These are phyloP conservation scores for Crenichthys baileyi DNA, from an alignment of 2,797 vertebrate genomes.

Conservation along the genomic window DNA sequence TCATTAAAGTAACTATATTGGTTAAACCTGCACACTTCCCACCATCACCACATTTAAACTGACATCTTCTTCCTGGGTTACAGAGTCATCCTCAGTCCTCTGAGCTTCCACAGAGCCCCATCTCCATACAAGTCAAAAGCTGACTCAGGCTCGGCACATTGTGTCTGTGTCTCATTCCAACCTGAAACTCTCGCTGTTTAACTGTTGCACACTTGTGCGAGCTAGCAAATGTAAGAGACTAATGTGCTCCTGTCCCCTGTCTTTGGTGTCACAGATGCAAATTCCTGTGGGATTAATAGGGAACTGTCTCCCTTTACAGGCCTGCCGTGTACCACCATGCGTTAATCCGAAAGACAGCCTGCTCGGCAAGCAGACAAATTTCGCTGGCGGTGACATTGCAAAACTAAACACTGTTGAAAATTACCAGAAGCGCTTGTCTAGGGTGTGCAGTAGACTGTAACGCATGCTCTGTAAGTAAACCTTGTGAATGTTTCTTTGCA, in stretches of 20 bases:
- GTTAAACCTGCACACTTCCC: neutral
- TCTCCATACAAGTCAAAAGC: conserved; percentile 3
- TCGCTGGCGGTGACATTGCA: conserved; percentile 40
- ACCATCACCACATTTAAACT: neutral
- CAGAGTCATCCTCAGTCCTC: neutral
- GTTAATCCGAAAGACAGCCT: conserved; percentile 37
- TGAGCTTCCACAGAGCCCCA: conserved; percentile 9
- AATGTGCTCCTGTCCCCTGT: conserved; percentile 39
- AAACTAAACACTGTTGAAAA: conserved; percentile 67
- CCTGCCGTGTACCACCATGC: conserved; percentile 42
- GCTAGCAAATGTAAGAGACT: conserved; percentile 54
- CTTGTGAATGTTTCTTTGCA: neutral
- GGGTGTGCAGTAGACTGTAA: conserved; percentile 14
- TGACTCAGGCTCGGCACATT: conserved; percentile 41
- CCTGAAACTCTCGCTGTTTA: conserved; percentile 39
- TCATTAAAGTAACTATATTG: neutral
- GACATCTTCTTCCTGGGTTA: conserved; percentile 2
- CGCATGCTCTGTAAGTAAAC: conserved; percentile 29
- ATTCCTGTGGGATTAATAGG: conserved; percentile 50
- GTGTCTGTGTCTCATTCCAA: conserved; percentile 13
- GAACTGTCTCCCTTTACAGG: conserved; percentile 46
- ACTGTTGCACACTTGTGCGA: conserved; percentile 28
- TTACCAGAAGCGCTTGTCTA: conserved; percentile 56
- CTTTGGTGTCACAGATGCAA: conserved; percentile 16
- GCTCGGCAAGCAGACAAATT: conserved; percentile 42